Conservation (phyloP, 2,113 vertebrate species). For the Lasiurus borealis region DNA sequence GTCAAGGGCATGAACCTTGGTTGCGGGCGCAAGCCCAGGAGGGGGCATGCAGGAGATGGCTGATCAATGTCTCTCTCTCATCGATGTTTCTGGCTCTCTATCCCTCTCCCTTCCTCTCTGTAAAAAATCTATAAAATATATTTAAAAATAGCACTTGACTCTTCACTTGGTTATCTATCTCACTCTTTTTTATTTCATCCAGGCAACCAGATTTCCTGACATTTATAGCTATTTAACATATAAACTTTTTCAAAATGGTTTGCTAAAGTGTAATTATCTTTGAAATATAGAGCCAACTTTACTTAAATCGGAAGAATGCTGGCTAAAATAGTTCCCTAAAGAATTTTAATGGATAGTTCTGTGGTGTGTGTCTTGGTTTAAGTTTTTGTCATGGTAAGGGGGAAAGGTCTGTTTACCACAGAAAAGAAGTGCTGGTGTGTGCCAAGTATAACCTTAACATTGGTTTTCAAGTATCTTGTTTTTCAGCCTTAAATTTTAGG, state of each 20-base stretch:
- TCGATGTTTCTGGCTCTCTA: too few species aligned
- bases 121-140: too few species aligned
- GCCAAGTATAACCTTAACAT: slow-evolving; percentile 33
- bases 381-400: neutral
- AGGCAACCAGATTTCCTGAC: slow-evolving; percentile 1
- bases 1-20: too few species aligned
- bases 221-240: slow-evolving; percentile 37
- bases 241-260: slow-evolving; percentile 70
- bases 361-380: neutral
- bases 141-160: neutral
- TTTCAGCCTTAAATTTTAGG: slow-evolving; percentile 39
- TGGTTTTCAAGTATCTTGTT: neutral
- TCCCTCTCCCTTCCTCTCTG: too few species aligned
- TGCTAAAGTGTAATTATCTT: slow-evolving; percentile 79
- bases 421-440: slow-evolving; percentile 45
- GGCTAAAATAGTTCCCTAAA: slow-evolving; percentile 61
- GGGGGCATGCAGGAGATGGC: too few species aligned
- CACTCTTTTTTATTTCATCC: slow-evolving; percentile 13
- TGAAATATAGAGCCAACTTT: slow-evolving; percentile 66
- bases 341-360: slow-evolving; percentile 66
- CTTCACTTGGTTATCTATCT: slow-evolving; percentile 30
- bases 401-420: neutral
- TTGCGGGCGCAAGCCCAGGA: too few species aligned
- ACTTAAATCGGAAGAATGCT: slow-evolving; percentile 65
- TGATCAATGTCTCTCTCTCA: too few species aligned